Evolutionary conservation across 2,113 vertebrate genomes (phyloP), one percentile per base, ranked within the genome.

Genomic region (Meles meles): DNA sequence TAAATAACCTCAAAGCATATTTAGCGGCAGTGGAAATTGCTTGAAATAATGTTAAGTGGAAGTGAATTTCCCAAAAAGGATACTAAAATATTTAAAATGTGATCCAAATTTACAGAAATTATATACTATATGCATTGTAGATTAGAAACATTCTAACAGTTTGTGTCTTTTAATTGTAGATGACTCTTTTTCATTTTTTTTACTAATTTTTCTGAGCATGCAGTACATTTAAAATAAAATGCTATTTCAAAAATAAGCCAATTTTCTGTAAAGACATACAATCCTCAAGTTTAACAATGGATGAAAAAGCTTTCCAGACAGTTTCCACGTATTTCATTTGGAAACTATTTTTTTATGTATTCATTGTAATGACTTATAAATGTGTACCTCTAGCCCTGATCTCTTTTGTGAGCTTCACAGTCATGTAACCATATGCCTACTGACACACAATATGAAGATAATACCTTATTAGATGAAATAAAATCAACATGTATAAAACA

Each of bases 201-300:
- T 80, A 61, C 2, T 77, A 65, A 13, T 5, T 67, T 63, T 86
- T 86, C 27, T n/a, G 13, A 88, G 39, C 15, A 74, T 85, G 6
- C 31, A 94, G 5, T 39, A 85, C 14, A 55, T 69, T 85, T 89
- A 95, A 88, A 85, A 84, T 94, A 96, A 90, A 81, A 84, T 94
- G 79, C 14, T 69, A 52, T 47, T 85, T 96, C 59, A 86, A 83
- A 95, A 79, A 85, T 92, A 69, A 93, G 21, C 23, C 37, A 96
- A 39, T 49, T 59, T 90, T 81, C 59, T 71, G 88, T 91, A 63
- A 72, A 79, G 17, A 65, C 63, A 79, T 21, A 86, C 20, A 89
- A 86, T 67, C 82, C 90, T 69, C 67, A 82, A 67, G 25, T 44
- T 55, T 77, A 93, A 63, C 31, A 89, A 82, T 74, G 44, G 84